Evolutionary conservation across 2,888 invertebrate genomes (phyloP), one percentile per base, ranked within the genome.

Genomic region (Helicoverpa assulta): DNA sequence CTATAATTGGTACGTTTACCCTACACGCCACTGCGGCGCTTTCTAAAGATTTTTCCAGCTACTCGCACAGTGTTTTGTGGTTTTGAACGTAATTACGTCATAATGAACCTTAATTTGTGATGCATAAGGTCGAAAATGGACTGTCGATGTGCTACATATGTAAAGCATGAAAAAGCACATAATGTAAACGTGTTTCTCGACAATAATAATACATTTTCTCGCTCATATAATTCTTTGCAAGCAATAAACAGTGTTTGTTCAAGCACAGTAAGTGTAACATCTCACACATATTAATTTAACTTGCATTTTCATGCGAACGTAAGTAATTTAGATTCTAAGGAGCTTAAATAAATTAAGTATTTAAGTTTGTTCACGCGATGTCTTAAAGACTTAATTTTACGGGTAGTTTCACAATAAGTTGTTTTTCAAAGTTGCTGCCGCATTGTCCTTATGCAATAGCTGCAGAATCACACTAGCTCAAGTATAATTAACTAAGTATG

Each of bases 1-100:
- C 78, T 79, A 80, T 90, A 86, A 90, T 88, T 88, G 88, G 87
- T 83, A 81, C 82, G 84, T 86, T 89, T 86, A 85, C 86, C 81
- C 73, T 84, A 85, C 82, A 85, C 73, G 82, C 73, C 68, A 81
- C 65, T 76, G 72, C 58, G 67, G 73, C 63, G 53, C 80, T 67
- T 78, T 68, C 67, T 51, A 64, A 66, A 77, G 79, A 79, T 60
- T 59, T 77, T 73, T 81, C 78, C 78, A 79, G 29, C 80, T 79
- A 60, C 76, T 71, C 61, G 57, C 80, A 77, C 77, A 70, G 80
- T 77, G 80, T 77, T 78, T 59, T 63, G 66, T 63, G 55, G 70
- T 26, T 8, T 70, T 54, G 33, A 66, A 75, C 53, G 19, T 40
- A 56, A 63, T 74, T 70, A 55, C 52, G 63, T 43, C 18, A 66